phyloP scores from a whole-genome alignment of 2,888 invertebrate genomes.

The Oxytorus armatus region DNA sequence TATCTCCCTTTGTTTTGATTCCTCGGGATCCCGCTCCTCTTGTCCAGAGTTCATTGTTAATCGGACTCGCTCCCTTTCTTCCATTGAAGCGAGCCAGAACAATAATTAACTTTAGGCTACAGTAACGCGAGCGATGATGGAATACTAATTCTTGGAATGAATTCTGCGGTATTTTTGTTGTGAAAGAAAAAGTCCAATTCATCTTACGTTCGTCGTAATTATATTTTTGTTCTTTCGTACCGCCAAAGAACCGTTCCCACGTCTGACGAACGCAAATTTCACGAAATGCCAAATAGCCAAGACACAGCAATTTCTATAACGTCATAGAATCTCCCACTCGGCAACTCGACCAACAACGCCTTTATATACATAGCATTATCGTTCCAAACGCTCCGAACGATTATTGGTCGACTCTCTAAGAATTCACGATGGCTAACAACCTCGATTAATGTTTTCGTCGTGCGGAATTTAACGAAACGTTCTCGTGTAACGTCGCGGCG shows the following conservation, averaged over 20 bases:
- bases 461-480: conserved; percentile 66
- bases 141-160: conserved; percentile 56
- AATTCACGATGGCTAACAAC: conserved; percentile 59
- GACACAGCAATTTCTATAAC: conserved; percentile 27
- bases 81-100: conserved; percentile 18
- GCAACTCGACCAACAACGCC: conserved; percentile 8
- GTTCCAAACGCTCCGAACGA: conserved; percentile 53
- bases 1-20: conserved; percentile 76
- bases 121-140: conserved; percentile 51
- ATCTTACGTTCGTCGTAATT: not conserved
- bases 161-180: conserved; percentile 38
- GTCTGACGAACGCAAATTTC: conserved; percentile 39
- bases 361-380: conserved; percentile 3
- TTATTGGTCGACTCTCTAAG: conserved; percentile 57
- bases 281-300: conserved; percentile 19
- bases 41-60: conserved; percentile 75
- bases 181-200: conserved; percentile 27
- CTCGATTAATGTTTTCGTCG: conserved; percentile 65
- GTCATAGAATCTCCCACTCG: conserved; percentile 21
- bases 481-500: conserved; percentile 19
- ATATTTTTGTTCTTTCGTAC: conserved; percentile 9
- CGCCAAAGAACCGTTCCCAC: not conserved
- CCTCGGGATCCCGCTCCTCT: conserved; percentile 65
- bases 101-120: conserved; percentile 47
- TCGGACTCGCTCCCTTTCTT: conserved; percentile 55